Evolutionary conservation across 1,140 invertebrate genomes (phyloP).

Genomic region (Sipha flava): DNA sequence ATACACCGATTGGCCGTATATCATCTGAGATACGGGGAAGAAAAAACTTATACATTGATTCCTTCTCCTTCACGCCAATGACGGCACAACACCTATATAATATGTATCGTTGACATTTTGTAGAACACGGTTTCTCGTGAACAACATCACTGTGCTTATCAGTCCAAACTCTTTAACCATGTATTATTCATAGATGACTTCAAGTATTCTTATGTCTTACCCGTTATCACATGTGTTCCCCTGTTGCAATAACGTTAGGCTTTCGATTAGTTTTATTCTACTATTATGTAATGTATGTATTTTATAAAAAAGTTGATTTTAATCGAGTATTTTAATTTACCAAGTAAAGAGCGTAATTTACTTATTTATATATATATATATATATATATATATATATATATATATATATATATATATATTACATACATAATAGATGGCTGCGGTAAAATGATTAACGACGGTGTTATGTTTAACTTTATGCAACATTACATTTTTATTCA

Average conservation of each 20-base stretch:
- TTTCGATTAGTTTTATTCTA: neutral
- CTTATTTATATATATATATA: no score
- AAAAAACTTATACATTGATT: neutral
- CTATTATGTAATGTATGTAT: neutral
- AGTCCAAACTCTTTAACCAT: neutral
- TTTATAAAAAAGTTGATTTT: neutral
- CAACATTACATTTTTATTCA: no score
- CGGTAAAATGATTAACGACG: neutral
- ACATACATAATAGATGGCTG: neutral
- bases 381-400: no score
- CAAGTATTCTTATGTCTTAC: neutral
- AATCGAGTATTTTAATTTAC: neutral
- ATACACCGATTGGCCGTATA: neutral
- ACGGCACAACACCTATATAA: neutral
- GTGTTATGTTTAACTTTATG: neutral
- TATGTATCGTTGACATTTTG: neutral
- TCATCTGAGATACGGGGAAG: neutral
- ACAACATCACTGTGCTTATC: neutral
- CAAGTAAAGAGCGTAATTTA: no score
- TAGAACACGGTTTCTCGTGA: neutral
- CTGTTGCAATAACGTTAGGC: neutral
- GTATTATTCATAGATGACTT: neutral
- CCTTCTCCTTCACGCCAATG: neutral
- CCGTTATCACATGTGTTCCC: neutral
- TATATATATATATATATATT: no score